A percentile compares a stretch with the other conserved stretches of the same genome.
phyloP scores from a whole-genome alignment of 2,797 vertebrate species.

The Enteromius paludinosus region DNA sequence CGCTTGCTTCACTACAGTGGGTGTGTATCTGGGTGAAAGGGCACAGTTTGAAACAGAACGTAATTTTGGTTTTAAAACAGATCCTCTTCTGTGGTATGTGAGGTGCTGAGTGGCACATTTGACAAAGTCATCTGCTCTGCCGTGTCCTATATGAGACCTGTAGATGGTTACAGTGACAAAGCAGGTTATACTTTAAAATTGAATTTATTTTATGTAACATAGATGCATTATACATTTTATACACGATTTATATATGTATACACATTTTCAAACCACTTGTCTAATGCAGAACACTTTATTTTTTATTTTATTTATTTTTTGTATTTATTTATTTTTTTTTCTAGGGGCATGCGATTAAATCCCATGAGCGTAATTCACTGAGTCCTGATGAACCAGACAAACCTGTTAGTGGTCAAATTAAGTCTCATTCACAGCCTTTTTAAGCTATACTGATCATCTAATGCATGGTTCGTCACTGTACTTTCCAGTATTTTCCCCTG shows the following conservation, averaged over 20 bases:
- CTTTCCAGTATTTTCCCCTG: background rate
- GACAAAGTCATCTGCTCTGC: background rate
- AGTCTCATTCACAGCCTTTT: background rate
- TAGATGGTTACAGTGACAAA: background rate
- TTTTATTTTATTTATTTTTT: background rate
- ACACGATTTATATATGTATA: background rate
- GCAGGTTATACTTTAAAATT: background rate
- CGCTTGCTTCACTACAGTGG: slow-evolving; percentile 43
- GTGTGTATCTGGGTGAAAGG: slow-evolving; percentile 61
- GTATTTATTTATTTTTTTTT: background rate
- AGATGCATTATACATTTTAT: background rate
- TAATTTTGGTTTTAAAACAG: slow-evolving; percentile 36
- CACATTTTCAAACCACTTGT: no score
- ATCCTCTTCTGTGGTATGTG: slow-evolving; percentile 23
- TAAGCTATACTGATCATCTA: background rate
- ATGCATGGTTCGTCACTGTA: background rate
- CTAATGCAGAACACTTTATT: no score
- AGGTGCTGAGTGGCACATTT: slow-evolving; percentile 4
- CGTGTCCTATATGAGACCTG: background rate
- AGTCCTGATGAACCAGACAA: background rate
- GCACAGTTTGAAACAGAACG: slow-evolving; percentile 31
- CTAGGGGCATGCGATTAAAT: background rate
- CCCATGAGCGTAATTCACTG: background rate
- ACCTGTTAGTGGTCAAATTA: background rate
- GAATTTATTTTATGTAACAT: background rate